Percentiles rank a stretch among this genome's conserved stretches.
phyloP scores from a whole-genome alignment of 2,888 invertebrate genomes.

The Geotrupes spiniger region DNA sequence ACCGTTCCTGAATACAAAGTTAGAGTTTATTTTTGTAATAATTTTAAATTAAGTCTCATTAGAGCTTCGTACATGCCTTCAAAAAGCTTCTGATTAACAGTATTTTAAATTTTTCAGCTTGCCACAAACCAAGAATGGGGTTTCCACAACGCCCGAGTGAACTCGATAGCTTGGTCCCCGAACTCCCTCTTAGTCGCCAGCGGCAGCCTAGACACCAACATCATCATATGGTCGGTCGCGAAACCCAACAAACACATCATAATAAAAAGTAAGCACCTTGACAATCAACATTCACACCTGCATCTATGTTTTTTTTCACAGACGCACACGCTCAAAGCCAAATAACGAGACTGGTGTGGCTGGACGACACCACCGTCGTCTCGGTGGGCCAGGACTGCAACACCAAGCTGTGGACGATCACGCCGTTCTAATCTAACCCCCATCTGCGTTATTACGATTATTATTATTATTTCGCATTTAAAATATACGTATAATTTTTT shows the following conservation, averaged over 20 bases:
- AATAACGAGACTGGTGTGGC: constrained; percentile 89
- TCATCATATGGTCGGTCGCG: constrained; percentile 90
- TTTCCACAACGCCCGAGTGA: constrained; percentile 93
- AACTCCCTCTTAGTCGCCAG: constrained; percentile 86
- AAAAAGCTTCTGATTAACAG: no score
- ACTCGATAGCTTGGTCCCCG: constrained; percentile 88
- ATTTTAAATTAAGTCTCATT: not conserved
- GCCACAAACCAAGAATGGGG: constrained; percentile 79
- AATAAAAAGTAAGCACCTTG: constrained; percentile 73
- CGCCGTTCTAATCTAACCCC: constrained; percentile 50
- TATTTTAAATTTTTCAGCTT: constrained; percentile 8
- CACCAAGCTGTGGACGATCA: constrained; percentile 85
- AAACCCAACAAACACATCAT: constrained; percentile 82
- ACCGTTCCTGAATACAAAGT: constrained; percentile 80
- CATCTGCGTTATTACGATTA: not conserved
- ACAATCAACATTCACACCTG: no score
- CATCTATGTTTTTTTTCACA: no score
- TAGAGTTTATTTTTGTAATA: constrained; percentile 34
- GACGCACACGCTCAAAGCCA: constrained; percentile 96
- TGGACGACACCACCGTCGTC: constrained; percentile 84
- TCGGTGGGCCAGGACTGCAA: constrained; percentile 97
- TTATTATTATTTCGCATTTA: constrained; percentile 1
- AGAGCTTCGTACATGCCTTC: not conserved
- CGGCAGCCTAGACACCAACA: constrained; percentile 89
- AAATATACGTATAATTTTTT: constrained; percentile 3